Evolutionary conservation across 2,888 invertebrate genomes (phyloP).

Genomic region (Drosophila tripunctata): DNA sequence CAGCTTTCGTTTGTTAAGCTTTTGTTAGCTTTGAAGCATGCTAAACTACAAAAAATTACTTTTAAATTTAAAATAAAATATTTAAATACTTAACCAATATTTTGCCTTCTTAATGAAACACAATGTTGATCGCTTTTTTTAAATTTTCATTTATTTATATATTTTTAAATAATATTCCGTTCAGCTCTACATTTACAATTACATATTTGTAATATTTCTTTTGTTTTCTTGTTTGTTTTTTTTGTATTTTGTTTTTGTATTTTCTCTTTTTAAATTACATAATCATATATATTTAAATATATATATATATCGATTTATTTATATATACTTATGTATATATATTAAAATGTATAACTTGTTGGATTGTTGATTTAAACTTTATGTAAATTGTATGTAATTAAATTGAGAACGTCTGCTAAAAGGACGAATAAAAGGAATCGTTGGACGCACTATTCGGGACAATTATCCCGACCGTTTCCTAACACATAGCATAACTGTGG

Average conservation of each 20-base stretch:
- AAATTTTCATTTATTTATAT: constrained; percentile 70
- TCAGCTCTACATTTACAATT: constrained; percentile 81
- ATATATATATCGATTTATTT: constrained; percentile 40
- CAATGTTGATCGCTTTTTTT: background rate
- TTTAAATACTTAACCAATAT: background rate
- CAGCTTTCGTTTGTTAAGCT: background rate
- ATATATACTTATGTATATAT: constrained; percentile 64
- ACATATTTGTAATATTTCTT: constrained; percentile 74
- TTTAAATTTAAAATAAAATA: background rate
- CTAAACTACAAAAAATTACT: background rate
- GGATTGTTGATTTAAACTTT: constrained; percentile 47
- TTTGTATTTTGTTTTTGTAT: constrained; percentile 28
- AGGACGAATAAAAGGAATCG: constrained; percentile 52
- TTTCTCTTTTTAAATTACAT: constrained; percentile 62
- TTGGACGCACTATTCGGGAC: constrained; percentile 29
- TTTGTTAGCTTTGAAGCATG: background rate
- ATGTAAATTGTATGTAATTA: constrained; percentile 52
- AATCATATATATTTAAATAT: constrained; percentile 50
- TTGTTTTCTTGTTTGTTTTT: constrained; percentile 35
- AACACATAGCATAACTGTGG: constrained; percentile 32
- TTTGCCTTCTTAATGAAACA: constrained; percentile 3
- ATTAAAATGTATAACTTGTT: constrained; percentile 74
- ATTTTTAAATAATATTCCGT: constrained; percentile 75
- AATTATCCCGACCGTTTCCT: constrained; percentile 12
- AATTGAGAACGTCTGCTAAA: constrained; percentile 65